Percentiles rank a stretch among this genome's conserved stretches.
These are phyloP conservation scores for Microtus oregoni DNA, from an alignment of 2,113 vertebrate species.

Conservation along the genomic window DNA sequence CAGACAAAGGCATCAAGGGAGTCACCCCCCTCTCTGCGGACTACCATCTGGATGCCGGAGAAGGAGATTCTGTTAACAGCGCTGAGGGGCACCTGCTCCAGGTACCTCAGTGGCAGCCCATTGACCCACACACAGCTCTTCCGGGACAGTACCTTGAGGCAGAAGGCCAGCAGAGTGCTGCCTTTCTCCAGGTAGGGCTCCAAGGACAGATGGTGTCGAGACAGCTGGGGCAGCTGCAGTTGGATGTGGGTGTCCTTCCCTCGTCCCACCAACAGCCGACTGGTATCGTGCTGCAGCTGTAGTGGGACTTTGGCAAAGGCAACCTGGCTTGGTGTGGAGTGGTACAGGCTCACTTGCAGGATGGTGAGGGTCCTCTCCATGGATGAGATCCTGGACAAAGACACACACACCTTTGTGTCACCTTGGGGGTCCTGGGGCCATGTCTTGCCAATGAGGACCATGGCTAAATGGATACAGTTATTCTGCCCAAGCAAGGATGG, in stretches of 20 bases:
- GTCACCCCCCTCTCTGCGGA: not conserved
- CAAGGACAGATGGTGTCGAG: constrained; percentile 56
- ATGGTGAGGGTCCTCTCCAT: constrained; percentile 34
- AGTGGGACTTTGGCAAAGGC: not conserved
- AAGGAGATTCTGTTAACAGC: constrained; percentile 33
- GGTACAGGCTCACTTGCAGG: constrained; percentile 50
- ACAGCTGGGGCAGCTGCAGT: constrained; percentile 51
- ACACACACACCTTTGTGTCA: not conserved
- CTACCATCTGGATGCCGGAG: constrained; percentile 58
- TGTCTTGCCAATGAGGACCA: not conserved
- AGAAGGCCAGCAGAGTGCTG: constrained; percentile 25
- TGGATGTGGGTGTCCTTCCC: not conserved
- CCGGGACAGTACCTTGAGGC: constrained; percentile 62
- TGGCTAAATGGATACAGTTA: not conserved
- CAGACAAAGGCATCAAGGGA: constrained; percentile 71
- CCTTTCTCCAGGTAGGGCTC: constrained; percentile 69
- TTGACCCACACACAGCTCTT: constrained; percentile 63
- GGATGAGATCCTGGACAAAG: constrained; percentile 23
- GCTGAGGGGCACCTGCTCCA: constrained; percentile 57
- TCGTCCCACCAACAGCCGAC: constrained; percentile 31
- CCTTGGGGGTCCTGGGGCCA: no score
- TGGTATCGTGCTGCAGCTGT: not conserved
- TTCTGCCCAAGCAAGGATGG: not conserved
- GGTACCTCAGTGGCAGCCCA: not conserved
- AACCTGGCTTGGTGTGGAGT: not conserved